Evolutionary conservation across 2,888 invertebrate genomes (phyloP), one percentile per base, ranked within the genome.

Genomic region (Xanthia icteritia): DNA sequence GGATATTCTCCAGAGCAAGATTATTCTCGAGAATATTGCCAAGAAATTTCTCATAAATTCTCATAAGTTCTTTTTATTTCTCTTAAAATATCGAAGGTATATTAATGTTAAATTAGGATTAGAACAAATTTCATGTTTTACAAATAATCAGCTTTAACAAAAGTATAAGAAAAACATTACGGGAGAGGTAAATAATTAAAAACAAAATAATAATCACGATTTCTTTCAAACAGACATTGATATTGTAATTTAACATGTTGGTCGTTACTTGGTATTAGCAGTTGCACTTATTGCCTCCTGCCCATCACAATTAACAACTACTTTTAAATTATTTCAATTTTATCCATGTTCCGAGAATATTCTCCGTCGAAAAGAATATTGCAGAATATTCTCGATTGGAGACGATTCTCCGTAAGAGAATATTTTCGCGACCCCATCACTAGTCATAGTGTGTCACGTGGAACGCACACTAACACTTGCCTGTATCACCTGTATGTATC

Each of bases 381-480:
- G n/a, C 11, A 56, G 4, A n/a, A 11, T 56, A n/a, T 56, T 56
- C n/a, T 4, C 5, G 11, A 56, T 11, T 11, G n/a, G 5, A 56
- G 5, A n/a, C 11, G 4, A n/a, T n/a, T 56, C 54, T 56, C 54
- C 54, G 23, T 56, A 11, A 11, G n/a, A 56, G 54, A 56, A 56
- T 56, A 56, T 56, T 56, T 56, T 56, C 54, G n/a, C 54, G n/a
- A n/a, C 54, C 54, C 1, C 54, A n/a, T 56, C 54, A n/a, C 54
- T 56, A 56, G 54, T 58, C n/a, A 56, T n/a, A 27, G 5, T 13
- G 56, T n/a, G n/a, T 56, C 56, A 56, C 51, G 56, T n/a, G 67
- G 76, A 17, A 45, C 27, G 77, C 45, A 11, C 45, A 20, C 31
- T 61, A 61, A 36, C 51, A 56, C 56, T 56, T 27, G 23, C 36